Evolutionary conservation across 2,797 vertebrate species (phyloP).

Genomic region (Champsocephalus esox): DNA sequence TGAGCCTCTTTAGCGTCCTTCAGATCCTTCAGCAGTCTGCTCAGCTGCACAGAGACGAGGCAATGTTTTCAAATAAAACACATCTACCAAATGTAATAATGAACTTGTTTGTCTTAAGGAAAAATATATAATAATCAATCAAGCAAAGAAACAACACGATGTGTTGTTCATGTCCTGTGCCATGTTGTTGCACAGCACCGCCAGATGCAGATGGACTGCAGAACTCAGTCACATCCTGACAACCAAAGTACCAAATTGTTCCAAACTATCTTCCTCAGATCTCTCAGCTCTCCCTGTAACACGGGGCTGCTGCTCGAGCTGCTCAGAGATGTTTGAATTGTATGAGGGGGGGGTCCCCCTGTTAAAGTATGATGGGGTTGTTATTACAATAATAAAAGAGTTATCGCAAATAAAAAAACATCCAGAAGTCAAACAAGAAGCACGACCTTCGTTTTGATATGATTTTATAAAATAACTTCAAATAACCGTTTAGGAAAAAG

Average conservation of each 20-base stretch:
- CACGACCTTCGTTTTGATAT: neutral
- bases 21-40: conserved; percentile 90
- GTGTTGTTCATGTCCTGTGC: too few species aligned
- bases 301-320: too few species aligned
- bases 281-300: neutral
- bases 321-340: too few species aligned
- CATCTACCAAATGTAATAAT: too few species aligned
- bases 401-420: neutral
- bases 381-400: neutral
- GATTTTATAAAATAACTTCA: neutral
- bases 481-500: too few species aligned
- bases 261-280: neutral
- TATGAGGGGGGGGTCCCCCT: too few species aligned
- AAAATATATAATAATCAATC: too few species aligned
- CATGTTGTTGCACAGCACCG: too few species aligned
- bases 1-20: conserved; percentile 90
- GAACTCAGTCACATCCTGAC: neutral
- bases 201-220: too few species aligned
- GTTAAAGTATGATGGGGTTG: neutral
- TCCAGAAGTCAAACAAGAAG: neutral
- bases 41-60: conserved; percentile 78
- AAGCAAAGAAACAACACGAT: too few species aligned
- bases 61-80: neutral
- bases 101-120: too few species aligned
- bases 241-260: neutral